These are phyloP conservation scores for Elephantulus edwardii DNA, from an alignment of 2,113 vertebrate genomes.

Conservation along the genomic window DNA sequence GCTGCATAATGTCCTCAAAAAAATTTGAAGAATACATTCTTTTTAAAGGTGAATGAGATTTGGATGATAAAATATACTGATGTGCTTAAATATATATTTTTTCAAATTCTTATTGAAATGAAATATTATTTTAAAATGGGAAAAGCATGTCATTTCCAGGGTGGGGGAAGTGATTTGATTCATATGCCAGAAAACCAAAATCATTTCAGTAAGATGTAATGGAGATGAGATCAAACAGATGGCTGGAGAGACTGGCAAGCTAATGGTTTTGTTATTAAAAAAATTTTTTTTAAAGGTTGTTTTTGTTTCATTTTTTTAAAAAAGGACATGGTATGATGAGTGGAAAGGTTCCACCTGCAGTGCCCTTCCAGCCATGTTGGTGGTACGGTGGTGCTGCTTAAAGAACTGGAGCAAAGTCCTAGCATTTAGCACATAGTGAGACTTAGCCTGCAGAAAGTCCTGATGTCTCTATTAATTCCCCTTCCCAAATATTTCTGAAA, in stretches of 20 bases:
- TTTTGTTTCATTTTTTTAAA: too few species aligned
- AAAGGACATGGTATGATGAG: too few species aligned
- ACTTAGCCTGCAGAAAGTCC: neutral
- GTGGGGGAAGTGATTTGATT: neutral
- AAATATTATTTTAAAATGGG: neutral
- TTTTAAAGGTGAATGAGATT: neutral
- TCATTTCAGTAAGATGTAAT: neutral
- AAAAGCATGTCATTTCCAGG: neutral
- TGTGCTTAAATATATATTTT: neutral
- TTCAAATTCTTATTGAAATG: neutral
- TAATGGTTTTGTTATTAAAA: neutral
- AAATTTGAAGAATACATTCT: too few species aligned
- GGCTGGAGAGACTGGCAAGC: neutral
- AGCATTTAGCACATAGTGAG: neutral
- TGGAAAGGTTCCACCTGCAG: too few species aligned
- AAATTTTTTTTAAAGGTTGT: too few species aligned
- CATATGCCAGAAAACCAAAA: neutral
- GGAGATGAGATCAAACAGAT: neutral
- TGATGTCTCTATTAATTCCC: neutral
- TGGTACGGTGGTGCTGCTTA: neutral
- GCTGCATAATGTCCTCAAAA: too few species aligned
- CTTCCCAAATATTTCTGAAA: neutral
- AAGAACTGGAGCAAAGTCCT: rapidly evolving
- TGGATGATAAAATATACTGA: neutral
- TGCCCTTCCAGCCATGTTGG: too few species aligned